Evolutionary conservation across 2,113 vertebrate species (phyloP), one percentile per base, ranked within the genome.

Genomic region (Megaceryle torquata): DNA sequence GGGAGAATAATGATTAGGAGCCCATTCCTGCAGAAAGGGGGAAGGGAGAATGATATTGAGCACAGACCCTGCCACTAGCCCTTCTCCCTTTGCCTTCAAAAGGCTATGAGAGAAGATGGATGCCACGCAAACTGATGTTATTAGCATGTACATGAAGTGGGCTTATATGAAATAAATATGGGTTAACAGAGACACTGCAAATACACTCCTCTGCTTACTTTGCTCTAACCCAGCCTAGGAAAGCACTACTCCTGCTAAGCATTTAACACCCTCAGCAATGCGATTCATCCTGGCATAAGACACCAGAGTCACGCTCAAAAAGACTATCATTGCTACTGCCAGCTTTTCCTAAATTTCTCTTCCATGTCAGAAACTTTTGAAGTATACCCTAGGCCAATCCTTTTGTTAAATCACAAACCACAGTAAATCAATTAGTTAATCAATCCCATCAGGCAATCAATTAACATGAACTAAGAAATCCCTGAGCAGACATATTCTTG

Each of bases 381-480:
- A 82, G n/a, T 48, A 57, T 43, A 82, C 28, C 78, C 61, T 76
- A 82, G 61, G 84, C 86, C 69, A 61, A 79, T 87, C 74, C 81
- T 67, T n/a, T 31, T 31, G 21, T 87, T 95, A 93, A 95, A 85
- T 89, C 94, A 80, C 91, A 95, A 89, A 87, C 89, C 94, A 88
- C 78, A 91, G 74, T 79, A 93, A 95, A 96, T 95, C 91, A 96
- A 96, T 95, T 93, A 94, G 76, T 86, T 95, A 93, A 95, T 95
- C 91, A 95, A 97, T 96, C 87, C 91, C 87, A 95, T 96, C 91
- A 94, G 82, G 82, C 86, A 92, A 96, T 96, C 95, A 95, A 97
- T 96, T 94, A 97, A 96, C 95, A 90, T 79, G 86, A 95, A 88
- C 85, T 90, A 97, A 95, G 93, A 94, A 96, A 96, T 86, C 57